Conservation (phyloP, 2,113 vertebrate genomes). For the Xenotilapia longispinis region DNA sequence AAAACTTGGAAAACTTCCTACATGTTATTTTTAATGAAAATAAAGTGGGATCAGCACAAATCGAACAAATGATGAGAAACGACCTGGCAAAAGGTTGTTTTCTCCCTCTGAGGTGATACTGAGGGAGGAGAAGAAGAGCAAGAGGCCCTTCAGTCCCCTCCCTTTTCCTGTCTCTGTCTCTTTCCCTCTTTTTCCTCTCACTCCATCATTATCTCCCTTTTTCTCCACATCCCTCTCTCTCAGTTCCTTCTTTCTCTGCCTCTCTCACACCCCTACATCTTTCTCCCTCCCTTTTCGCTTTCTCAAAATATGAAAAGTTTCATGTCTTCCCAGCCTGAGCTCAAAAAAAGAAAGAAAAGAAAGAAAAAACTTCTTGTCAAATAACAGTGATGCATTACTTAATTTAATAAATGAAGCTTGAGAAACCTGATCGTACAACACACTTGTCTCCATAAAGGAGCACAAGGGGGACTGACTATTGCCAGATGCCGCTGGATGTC, state of each 20-base stretch:
- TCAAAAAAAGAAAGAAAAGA: not conserved
- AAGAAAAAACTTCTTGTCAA: constrained; percentile 13
- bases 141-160: not conserved
- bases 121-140: constrained; percentile 10
- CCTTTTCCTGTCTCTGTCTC: constrained; percentile 15
- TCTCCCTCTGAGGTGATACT: constrained; percentile 44
- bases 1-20: constrained; percentile 25
- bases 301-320: not conserved
- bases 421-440: constrained; percentile 56
- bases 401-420: constrained; percentile 62
- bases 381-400: constrained; percentile 51
- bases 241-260: not conserved
- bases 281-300: not conserved
- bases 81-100: constrained; percentile 51
- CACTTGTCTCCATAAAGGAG: constrained; percentile 51
- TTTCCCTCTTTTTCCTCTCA: constrained; percentile 6
- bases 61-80: constrained; percentile 64
- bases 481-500: constrained; percentile 62
- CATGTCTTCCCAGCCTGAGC: not conserved
- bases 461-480: constrained; percentile 44
- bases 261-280: not conserved
- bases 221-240: not conserved
- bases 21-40: constrained; percentile 37
- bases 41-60: constrained; percentile 48
- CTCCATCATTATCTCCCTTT: not conserved